Percentiles rank a stretch among this genome's conserved stretches.
phyloP scores from a whole-genome alignment of 2,113 vertebrate genomes.

The Podilymbus podiceps region DNA sequence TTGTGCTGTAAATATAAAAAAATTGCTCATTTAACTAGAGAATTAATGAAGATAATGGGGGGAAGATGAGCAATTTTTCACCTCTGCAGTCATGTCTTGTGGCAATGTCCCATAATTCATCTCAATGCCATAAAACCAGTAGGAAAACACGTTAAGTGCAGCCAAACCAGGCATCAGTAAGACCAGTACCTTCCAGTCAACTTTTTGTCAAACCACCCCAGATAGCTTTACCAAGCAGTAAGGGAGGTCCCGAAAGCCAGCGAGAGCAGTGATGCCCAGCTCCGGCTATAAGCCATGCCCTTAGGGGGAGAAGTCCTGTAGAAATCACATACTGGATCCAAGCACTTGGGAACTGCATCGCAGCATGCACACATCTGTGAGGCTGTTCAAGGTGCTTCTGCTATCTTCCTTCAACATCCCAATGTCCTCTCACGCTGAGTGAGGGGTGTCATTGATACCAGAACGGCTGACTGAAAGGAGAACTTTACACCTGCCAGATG shows the following conservation, averaged over 20 bases:
- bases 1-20: not conserved
- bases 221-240: not conserved
- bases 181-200: not conserved
- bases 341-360: not conserved
- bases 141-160: not conserved
- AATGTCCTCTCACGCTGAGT: not conserved
- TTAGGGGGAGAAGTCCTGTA: not conserved
- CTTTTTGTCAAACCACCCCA: not conserved
- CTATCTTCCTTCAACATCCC: not conserved
- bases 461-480: not conserved
- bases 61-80: not conserved
- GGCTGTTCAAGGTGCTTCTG: not conserved
- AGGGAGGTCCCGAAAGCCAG: not conserved
- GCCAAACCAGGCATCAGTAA: not conserved
- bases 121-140: not conserved
- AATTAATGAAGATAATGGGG: not conserved
- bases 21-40: not conserved
- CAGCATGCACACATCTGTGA: rapidly evolving
- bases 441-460: not conserved
- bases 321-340: not conserved
- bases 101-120: not conserved
- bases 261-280: not conserved
- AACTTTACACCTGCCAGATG: not conserved
- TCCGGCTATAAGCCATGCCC: not conserved
- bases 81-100: rapidly evolving